These are phyloP conservation scores for Parnassius orleans DNA, from an alignment of 2,888 invertebrate species.

Conservation along the genomic window DNA sequence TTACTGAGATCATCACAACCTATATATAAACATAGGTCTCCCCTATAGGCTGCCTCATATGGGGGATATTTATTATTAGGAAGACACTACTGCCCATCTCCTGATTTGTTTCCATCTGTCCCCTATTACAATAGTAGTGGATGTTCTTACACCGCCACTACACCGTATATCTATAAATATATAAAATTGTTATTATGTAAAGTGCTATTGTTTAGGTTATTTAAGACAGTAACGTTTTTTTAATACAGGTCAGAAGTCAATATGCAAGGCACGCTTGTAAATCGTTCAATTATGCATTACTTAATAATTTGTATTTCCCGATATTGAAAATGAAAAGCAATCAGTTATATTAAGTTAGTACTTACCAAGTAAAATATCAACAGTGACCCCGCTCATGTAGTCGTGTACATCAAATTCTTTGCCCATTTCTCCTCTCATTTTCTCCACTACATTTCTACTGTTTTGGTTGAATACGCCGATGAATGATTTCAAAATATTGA, in stretches of 20 bases:
- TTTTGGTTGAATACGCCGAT: slow-evolving; percentile 88
- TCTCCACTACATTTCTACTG: slow-evolving; percentile 84
- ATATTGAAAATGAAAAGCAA: not conserved
- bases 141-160: no score
- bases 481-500: slow-evolving; percentile 90
- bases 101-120: no score
- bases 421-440: slow-evolving; percentile 83
- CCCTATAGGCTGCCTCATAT: no score
- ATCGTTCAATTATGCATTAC: not conserved
- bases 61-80: no score
- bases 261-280: not conserved
- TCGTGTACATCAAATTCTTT: slow-evolving; percentile 88
- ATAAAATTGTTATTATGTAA: no score
- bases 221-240: not conserved
- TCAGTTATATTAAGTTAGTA: slow-evolving; percentile 4
- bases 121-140: no score
- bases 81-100: no score
- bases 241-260: not conserved
- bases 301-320: not conserved
- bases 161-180: no score
- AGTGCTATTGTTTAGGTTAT: no score
- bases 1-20: no score
- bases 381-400: slow-evolving; percentile 89
- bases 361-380: slow-evolving; percentile 86
- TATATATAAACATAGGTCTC: no score